phyloP scores from a whole-genome alignment of 2,888 invertebrate genomes.

The Lasioglossum villosulum region DNA sequence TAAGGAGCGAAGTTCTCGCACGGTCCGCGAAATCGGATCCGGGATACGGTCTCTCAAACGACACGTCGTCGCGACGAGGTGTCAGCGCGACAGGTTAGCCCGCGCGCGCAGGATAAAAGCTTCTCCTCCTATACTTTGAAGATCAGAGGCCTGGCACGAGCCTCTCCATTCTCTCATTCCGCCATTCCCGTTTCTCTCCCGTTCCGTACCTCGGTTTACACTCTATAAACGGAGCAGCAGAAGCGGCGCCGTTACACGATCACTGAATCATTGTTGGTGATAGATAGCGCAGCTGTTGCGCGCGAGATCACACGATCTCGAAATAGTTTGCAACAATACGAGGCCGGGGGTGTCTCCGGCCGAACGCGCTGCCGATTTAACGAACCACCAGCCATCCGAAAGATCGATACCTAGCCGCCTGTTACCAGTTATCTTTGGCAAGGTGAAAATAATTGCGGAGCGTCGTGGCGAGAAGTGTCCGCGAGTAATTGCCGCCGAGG shows the following conservation, averaged over 20 bases:
- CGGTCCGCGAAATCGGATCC: slow-evolving; percentile 60
- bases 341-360: slow-evolving; percentile 48
- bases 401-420: slow-evolving; percentile 59
- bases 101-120: slow-evolving; percentile 71
- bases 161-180: slow-evolving; percentile 56
- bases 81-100: slow-evolving; percentile 66
- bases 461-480: background rate
- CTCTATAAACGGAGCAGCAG: slow-evolving; percentile 79
- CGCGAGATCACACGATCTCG: slow-evolving; percentile 79
- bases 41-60: slow-evolving; percentile 60
- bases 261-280: slow-evolving; percentile 83
- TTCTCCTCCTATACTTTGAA: slow-evolving; percentile 77
- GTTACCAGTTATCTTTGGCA: slow-evolving; percentile 61
- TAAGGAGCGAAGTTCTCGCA: background rate
- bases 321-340: slow-evolving; percentile 83
- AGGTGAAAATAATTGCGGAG: slow-evolving; percentile 54
- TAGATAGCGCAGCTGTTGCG: slow-evolving; percentile 83
- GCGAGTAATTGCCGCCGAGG: background rate
- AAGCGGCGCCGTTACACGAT: slow-evolving; percentile 78
- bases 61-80: slow-evolving; percentile 56
- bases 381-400: slow-evolving; percentile 61
- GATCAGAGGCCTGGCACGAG: slow-evolving; percentile 78
- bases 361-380: slow-evolving; percentile 66
- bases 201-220: slow-evolving; percentile 72
- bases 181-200: slow-evolving; percentile 30